Evolutionary conservation across 2,888 invertebrate genomes (phyloP), one percentile per base, ranked within the genome.

Genomic region (Artemia sinica): DNA sequence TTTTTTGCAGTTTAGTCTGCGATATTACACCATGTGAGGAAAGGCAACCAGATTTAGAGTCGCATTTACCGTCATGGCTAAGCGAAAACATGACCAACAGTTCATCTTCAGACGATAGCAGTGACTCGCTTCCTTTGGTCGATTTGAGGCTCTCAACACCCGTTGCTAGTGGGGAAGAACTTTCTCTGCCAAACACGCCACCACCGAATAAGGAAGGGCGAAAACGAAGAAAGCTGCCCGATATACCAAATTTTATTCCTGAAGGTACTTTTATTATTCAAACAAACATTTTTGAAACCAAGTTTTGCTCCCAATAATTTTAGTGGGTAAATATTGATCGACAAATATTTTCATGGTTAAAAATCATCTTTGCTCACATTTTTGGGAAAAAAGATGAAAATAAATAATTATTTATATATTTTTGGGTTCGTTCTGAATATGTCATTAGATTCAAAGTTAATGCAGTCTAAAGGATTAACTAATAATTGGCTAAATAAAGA

Each of bases 181-280:
- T 67, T 50, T 50, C 51, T 9, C 51, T 67, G 4, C 50, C 52
- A 50, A 50, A 51, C 67, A 41, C 51, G 51, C 49, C 67, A 41
- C 66, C 13, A 49, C 28, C 67, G 49, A 50, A 41, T 12, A 69
- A 66, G 41, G 73, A 73, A 8, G 86, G 87, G 76, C 81, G 89
- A 72, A 83, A 87, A 75, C 81, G 92, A 74, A 82, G 91, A 79
- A 89, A 88, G 80, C 81, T 91, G 49, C 91, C 91, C 51, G 91
- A 91, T 80, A 91, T 91, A 74, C 91, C 91, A 8, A 91, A 90
- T 1, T 18, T 18, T 78, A 87, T 87, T 28, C 28, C 28, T 28
- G 28, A 28, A 28, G 28, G 28, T 28, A 28, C 4, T 28, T 2
- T 28, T 28, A 28, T 28, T 28, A 28, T 28, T 2, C 1, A 28